Base-by-base conservation (phyloP, 2,113 vertebrate genomes). In the Cygnus buccinator region DNA sequence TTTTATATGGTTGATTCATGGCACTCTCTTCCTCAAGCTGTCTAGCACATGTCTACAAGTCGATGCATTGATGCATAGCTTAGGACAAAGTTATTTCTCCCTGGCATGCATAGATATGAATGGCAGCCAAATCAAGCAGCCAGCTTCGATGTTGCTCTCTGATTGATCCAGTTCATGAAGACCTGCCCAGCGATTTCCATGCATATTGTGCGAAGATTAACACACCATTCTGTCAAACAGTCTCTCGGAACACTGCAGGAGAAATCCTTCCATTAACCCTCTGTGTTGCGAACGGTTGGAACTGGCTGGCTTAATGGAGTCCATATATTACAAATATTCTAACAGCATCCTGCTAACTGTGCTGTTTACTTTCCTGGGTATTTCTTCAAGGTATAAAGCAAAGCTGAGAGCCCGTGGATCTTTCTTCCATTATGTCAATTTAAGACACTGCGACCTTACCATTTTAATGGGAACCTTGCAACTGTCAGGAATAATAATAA, bases 1-100 rank as follows among this genome's bases (percentile, higher is more conserved):
- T 89, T 89, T 88, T 66, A 39, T 66, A 62, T 5, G 58, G 90
- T 91, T 96, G 91, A 92, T 89, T 92, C 90, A 92, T 8, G 37
- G 54, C 66, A 82, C n/a, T 35, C 43, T 78, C 61, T 73, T 84
- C 76, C 86, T 92, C 94, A 79, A 62, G 91, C 54, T 76, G 94
- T 83, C 87, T 76, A 70, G 73, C 73, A 96, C 86, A 71, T 58
- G 90, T 79, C 96, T 96, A 46, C 73, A 82, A 68, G 89, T n/a
- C 28, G 62, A 88, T 87, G 92, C 77, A 78, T 58, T 62, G 90
- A 95, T 67, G 46, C 70, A 22, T 8, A 89, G 54, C 62, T 89
- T 73, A 70, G 90, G 89, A 94, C 73, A 85, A 57, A 93, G 80
- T 57, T 90, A 50, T 76, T 85, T 79, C 86, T 93, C 84, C 39